phyloP scores from a whole-genome alignment of 1,140 invertebrate genomes.

The Drosophila equinoxialis region DNA sequence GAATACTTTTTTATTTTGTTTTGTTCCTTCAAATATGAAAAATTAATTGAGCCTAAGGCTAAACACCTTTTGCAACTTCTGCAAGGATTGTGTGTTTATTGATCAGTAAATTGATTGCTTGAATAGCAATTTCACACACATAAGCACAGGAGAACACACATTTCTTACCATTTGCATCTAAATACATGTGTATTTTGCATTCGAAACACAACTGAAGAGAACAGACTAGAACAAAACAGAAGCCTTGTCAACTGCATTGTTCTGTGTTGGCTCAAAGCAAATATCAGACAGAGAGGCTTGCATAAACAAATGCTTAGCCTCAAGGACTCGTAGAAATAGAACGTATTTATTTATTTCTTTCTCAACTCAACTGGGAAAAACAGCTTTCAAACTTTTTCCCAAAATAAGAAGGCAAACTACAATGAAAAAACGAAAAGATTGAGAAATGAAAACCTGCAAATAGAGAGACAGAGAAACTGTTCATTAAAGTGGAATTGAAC shows the following conservation, averaged over 20 bases:
- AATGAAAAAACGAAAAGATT: neutral
- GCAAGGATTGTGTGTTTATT: slow-evolving; percentile 51
- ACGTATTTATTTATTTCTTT: slow-evolving; percentile 57
- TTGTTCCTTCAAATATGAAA: slow-evolving; percentile 1
- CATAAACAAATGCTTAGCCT: slow-evolving; percentile 56
- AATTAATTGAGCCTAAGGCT: slow-evolving; percentile 37
- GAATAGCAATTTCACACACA: slow-evolving; percentile 47
- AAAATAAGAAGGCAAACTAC: slow-evolving; percentile 3
- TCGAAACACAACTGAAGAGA: neutral
- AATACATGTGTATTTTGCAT: slow-evolving; percentile 21
- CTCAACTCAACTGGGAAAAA: slow-evolving; percentile 14
- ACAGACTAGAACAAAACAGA: neutral
- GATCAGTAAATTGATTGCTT: slow-evolving; percentile 55
- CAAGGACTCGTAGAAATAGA: slow-evolving; percentile 18
- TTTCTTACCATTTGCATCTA: slow-evolving; percentile 18
- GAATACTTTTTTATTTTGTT: neutral
- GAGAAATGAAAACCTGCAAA: slow-evolving; percentile 4
- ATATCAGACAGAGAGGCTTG: slow-evolving; percentile 18
- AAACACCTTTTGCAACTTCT: slow-evolving; percentile 7
- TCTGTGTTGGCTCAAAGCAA: slow-evolving; percentile 21
- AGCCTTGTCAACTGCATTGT: slow-evolving; percentile 15
- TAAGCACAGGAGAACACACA: slow-evolving; percentile 35
- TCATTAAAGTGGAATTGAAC: slow-evolving; percentile 71
- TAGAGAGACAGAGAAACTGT: slow-evolving; percentile 36
- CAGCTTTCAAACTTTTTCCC: slow-evolving; percentile 27